phyloP scores from a whole-genome alignment of 2,113 vertebrate species.

The Dasyprocta punctata region DNA sequence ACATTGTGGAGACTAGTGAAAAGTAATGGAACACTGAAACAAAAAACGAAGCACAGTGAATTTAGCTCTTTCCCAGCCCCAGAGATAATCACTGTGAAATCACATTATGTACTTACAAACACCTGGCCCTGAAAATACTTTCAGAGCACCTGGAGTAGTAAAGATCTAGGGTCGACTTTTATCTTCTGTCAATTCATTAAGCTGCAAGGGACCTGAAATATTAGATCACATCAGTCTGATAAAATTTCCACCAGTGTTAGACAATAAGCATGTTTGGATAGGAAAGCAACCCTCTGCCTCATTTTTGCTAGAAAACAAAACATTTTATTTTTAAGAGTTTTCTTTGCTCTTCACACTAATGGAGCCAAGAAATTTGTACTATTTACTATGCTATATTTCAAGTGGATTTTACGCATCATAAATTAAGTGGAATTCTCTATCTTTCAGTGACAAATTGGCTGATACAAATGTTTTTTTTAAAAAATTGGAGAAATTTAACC shows the following conservation, averaged over 20 bases:
- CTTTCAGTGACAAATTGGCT: background rate
- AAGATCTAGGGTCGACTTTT: conserved; percentile 71
- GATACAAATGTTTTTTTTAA: background rate
- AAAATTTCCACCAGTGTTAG: conserved; percentile 69
- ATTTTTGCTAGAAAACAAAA: background rate
- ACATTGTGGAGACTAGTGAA: conserved; percentile 46
- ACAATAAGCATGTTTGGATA: background rate
- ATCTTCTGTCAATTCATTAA: conserved; percentile 79
- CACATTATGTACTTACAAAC: conserved; percentile 69
- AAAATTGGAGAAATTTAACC: background rate
- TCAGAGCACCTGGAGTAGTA: conserved; percentile 55
- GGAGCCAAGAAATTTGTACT: background rate
- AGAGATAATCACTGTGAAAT: conserved; percentile 62
- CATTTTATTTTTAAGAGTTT: background rate
- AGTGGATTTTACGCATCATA: background rate
- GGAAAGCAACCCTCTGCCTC: background rate
- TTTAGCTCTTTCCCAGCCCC: conserved; percentile 57
- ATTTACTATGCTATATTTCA: conserved; percentile 10
- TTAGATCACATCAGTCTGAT: conserved; percentile 74
- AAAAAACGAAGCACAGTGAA: conserved; percentile 68
- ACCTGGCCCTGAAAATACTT: conserved; percentile 58
- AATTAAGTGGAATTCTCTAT: background rate
- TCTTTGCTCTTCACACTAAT: background rate
- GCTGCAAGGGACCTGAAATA: conserved; percentile 48
- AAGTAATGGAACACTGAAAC: conserved; percentile 76